Evolutionary conservation across 2,888 invertebrate genomes (phyloP).

Genomic region (Drosophila fungiperda): DNA sequence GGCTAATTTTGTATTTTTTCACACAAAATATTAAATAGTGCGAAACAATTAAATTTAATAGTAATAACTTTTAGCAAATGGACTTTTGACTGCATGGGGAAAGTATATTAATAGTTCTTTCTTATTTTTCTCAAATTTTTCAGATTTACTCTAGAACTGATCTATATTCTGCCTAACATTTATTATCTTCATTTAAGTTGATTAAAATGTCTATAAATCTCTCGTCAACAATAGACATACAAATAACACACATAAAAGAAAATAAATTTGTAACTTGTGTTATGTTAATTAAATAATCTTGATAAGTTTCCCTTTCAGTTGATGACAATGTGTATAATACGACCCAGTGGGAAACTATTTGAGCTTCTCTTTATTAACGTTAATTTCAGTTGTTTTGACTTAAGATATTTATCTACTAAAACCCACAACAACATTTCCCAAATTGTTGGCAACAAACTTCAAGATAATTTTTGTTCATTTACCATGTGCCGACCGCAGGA

Average conservation of each 20-base stretch:
- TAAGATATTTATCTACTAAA: conserved; percentile 52
- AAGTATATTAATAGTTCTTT: background rate
- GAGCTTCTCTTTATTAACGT: conserved; percentile 46
- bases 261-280: background rate
- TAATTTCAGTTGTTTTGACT: conserved; percentile 57
- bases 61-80: background rate
- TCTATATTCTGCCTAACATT: background rate
- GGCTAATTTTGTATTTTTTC: background rate
- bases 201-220: background rate
- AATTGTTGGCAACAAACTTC: conserved; percentile 60
- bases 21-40: background rate
- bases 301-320: background rate
- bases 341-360: conserved; percentile 20
- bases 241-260: background rate
- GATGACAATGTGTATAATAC: background rate
- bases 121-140: background rate
- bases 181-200: background rate
- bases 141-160: background rate
- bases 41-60: too few relatives aligned
- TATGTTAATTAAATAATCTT: background rate
- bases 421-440: conserved; percentile 43
- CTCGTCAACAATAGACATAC: background rate
- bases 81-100: background rate
- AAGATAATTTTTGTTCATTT: conserved; percentile 66
- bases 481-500: conserved; percentile 30